A percentile compares a stretch with the other conserved stretches of the same genome.
Conservation (phyloP, 2,113 vertebrate species). For the Callionymus lyra region DNA sequence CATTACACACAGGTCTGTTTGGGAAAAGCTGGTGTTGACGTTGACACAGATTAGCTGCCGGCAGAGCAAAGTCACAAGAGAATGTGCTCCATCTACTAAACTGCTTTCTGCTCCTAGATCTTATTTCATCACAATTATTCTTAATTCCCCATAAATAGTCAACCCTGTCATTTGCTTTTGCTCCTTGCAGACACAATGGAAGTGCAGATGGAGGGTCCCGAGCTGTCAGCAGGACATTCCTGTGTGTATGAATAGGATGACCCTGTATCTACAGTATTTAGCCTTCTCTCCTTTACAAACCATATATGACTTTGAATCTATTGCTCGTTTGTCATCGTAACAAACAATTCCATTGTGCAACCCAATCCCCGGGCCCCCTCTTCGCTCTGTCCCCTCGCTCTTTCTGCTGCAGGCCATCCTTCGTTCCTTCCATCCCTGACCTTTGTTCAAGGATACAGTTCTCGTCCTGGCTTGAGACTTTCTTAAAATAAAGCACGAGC, state of each 20-base stretch:
- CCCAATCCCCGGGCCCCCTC: constrained; percentile 18
- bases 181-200: constrained; percentile 44
- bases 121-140: constrained; percentile 1
- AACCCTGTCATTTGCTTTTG: constrained; percentile 21
- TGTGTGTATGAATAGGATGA: constrained; percentile 46
- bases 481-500: constrained; percentile 65
- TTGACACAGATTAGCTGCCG: constrained; percentile 57
- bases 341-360: constrained; percentile 60
- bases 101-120: too few species aligned
- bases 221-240: constrained; percentile 52
- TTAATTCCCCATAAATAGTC: constrained; percentile 14
- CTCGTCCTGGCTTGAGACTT: constrained; percentile 60
- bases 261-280: constrained; percentile 47
- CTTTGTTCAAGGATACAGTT: constrained; percentile 66
- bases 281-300: constrained; percentile 54
- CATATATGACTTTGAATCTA: constrained; percentile 41
- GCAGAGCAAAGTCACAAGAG: constrained; percentile 19
- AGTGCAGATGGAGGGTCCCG: constrained; percentile 21
- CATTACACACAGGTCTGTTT: constrained; percentile 34
- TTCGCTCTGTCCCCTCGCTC: constrained; percentile 22
- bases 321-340: constrained; percentile 45
- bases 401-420: constrained; percentile 36
- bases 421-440: constrained; percentile 63
- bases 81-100: constrained; percentile 6
- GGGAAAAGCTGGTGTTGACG: constrained; percentile 54